Percentiles rank a stretch among this genome's conserved stretches.
Evolutionary conservation across 2,888 invertebrate genomes (phyloP).

Genomic region (Caenorhabditis drosophilae): DNA sequence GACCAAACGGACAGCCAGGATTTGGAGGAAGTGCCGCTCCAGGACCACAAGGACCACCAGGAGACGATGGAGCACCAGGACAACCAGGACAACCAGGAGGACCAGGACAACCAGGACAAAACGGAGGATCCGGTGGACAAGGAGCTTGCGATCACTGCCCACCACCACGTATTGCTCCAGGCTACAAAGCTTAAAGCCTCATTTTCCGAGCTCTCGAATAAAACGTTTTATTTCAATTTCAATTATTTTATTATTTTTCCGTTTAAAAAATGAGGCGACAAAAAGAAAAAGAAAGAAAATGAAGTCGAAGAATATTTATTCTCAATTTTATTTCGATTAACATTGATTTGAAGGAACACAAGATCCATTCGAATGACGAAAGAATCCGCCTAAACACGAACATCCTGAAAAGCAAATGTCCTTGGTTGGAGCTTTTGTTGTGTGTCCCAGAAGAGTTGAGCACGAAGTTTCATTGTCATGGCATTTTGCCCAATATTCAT

Average conservation of each 20-base stretch:
- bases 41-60: slow-evolving; percentile 43
- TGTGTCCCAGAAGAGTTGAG: neutral
- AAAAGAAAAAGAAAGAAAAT: too few species aligned
- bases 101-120: slow-evolving; percentile 31
- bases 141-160: slow-evolving; percentile 46
- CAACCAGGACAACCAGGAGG: slow-evolving; percentile 25
- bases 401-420: slow-evolving; percentile 28
- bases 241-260: too few species aligned
- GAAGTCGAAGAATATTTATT: too few species aligned
- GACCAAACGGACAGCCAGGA: slow-evolving; percentile 39
- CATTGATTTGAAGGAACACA: slow-evolving; percentile 17
- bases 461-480: slow-evolving; percentile 5
- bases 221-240: too few species aligned
- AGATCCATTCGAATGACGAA: slow-evolving; percentile 12
- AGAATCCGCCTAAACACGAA: slow-evolving; percentile 10
- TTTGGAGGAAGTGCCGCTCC: slow-evolving; percentile 32
- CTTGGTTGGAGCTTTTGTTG: neutral
- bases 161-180: slow-evolving; percentile 46
- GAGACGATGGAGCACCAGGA: slow-evolving; percentile 35
- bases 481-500: slow-evolving; percentile 35
- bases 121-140: slow-evolving; percentile 30
- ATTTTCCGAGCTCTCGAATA: too few species aligned
- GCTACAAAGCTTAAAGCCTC: too few species aligned
- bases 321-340: too few species aligned
- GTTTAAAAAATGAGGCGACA: too few species aligned